Conservation (phyloP, 1,140 invertebrate genomes). For the Pseudoatta argentina region DNA sequence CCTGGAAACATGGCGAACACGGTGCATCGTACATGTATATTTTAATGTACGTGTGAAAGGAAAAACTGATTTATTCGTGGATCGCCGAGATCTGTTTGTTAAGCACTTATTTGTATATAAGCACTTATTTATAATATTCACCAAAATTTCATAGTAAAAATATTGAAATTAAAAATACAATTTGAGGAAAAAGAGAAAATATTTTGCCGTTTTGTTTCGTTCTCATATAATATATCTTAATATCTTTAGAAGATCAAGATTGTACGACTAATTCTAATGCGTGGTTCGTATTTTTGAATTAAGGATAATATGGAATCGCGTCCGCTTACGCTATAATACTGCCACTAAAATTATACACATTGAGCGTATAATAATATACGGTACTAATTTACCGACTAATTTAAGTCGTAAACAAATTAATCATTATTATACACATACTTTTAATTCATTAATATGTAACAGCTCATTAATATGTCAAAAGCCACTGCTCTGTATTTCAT, state of each 20-base stretch:
- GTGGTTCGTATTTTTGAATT: neutral
- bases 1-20: conserved; percentile 38
- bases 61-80: neutral
- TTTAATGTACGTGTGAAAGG: neutral
- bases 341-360: neutral
- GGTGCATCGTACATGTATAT: neutral
- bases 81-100: neutral
- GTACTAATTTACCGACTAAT: conserved; percentile 3
- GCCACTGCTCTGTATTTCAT: neutral
- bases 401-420: neutral
- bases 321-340: neutral
- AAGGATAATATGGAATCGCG: neutral
- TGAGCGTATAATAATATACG: neutral
- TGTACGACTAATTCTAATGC: too few species aligned
- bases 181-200: neutral
- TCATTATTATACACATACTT: neutral
- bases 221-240: neutral
- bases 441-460: neutral
- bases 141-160: neutral
- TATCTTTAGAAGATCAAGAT: conserved; percentile 8
- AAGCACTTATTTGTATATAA: neutral
- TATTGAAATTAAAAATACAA: neutral
- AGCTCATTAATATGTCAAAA: neutral
- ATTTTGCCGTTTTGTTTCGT: neutral
- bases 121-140: neutral